These are phyloP conservation scores for Parasteatoda lunata DNA, from an alignment of 2,888 invertebrate species.

Conservation along the genomic window DNA sequence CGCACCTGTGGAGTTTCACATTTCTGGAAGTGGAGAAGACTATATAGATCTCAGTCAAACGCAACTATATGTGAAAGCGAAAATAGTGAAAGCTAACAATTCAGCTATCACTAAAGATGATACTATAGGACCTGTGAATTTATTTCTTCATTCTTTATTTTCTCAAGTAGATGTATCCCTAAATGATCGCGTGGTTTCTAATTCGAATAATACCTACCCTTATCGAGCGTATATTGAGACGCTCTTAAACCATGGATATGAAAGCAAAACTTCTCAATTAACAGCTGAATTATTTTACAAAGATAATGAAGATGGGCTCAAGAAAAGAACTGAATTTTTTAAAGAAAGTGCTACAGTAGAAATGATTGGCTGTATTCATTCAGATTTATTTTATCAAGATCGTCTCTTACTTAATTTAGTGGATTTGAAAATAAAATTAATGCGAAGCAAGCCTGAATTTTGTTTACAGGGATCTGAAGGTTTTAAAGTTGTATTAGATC, in stretches of 20 bases:
- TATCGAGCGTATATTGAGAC: constrained; percentile 6
- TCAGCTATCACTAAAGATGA: background rate
- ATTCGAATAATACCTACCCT: background rate
- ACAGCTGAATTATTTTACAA: constrained; percentile 7
- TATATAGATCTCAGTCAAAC: background rate
- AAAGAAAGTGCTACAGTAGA: no score
- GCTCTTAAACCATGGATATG: background rate
- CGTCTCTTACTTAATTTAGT: no score
- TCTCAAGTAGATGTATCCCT: constrained; percentile 11
- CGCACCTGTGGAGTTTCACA: background rate
- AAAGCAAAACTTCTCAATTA: constrained; percentile 12
- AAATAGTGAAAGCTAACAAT: background rate
- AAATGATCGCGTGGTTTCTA: constrained; percentile 6
- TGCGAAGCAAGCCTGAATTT: no score
- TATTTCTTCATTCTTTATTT: constrained; percentile 16
- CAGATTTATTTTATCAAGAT: no score
- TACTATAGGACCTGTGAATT: background rate
- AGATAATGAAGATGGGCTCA: background rate
- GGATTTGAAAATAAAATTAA: no score
- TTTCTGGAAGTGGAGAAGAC: background rate
- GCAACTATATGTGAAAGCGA: background rate
- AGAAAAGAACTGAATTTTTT: background rate
- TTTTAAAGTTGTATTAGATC: no score
- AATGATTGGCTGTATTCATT: no score
- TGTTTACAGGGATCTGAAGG: no score